phyloP scores from a whole-genome alignment of 1,140 invertebrate species.

The Plectrocnemia conspersa region DNA sequence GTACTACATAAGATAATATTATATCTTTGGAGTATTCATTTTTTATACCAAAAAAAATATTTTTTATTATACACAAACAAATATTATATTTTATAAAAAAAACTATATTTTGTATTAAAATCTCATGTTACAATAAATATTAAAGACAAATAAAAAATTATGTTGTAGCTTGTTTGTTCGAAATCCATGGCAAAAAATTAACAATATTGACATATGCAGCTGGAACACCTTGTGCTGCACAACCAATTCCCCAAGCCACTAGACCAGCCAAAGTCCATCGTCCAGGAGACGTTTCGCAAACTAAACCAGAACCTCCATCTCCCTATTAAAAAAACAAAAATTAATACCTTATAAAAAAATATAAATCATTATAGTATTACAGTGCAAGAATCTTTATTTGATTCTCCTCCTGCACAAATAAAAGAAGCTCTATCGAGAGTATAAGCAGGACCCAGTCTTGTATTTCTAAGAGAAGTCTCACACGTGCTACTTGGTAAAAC shows the following conservation, averaged over 20 bases:
- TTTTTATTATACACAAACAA: too few species aligned
- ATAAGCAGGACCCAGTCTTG: slow-evolving; percentile 60
- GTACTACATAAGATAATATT: not conserved
- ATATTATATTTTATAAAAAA: too few species aligned
- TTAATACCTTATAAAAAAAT: not conserved
- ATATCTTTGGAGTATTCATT: not conserved
- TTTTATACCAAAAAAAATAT: not conserved
- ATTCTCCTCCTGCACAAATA: slow-evolving; percentile 70
- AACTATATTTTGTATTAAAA: too few species aligned
- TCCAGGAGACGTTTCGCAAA: slow-evolving; percentile 55
- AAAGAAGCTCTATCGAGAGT: slow-evolving; percentile 61
- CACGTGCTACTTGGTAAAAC: slow-evolving; percentile 58
- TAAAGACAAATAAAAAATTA: slow-evolving; percentile 1
- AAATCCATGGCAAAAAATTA: slow-evolving; percentile 61
- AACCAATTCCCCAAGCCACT: slow-evolving; percentile 72
- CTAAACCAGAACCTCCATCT: slow-evolving; percentile 69
- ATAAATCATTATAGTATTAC: slow-evolving; percentile 38
- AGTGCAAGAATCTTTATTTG: slow-evolving; percentile 71
- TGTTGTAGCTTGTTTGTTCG: slow-evolving; percentile 5
- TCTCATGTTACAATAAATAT: not conserved
- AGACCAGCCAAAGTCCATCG: slow-evolving; percentile 60
- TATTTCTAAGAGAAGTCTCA: slow-evolving; percentile 56
- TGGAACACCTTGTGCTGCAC: slow-evolving; percentile 57
- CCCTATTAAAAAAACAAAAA: slow-evolving; percentile 52
- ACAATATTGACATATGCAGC: slow-evolving; percentile 65